These are phyloP conservation scores for Sphaerophoria rueppellii DNA, from an alignment of 2,888 invertebrate species.

Conservation along the genomic window DNA sequence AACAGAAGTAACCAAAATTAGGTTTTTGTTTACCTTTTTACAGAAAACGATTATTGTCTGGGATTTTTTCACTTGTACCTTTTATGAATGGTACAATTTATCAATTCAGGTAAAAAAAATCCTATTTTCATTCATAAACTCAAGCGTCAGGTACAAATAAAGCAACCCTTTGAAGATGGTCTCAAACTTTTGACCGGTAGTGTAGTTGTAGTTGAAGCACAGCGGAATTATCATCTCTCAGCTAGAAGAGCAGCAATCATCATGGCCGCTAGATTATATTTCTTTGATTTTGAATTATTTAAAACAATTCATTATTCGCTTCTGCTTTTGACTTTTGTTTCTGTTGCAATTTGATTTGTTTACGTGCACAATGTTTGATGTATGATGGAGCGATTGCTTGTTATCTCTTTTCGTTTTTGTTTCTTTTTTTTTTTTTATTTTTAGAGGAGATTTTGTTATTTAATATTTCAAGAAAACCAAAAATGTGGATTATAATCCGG, in stretches of 20 bases:
- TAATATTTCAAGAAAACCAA: background rate
- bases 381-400: background rate
- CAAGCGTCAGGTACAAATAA: background rate
- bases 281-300: background rate
- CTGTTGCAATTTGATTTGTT: background rate
- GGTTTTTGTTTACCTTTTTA: too few relatives aligned
- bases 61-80: too few relatives aligned
- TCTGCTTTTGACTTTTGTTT: background rate
- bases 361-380: background rate
- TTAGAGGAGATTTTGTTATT: conserved; percentile 13
- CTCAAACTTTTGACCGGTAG: conserved; percentile 26
- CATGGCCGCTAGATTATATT: conserved; percentile 57
- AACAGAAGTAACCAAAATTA: too few relatives aligned
- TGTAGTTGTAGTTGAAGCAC: conserved; percentile 18
- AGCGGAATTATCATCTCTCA: conserved; percentile 22
- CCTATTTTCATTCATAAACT: too few relatives aligned
- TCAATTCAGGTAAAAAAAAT: too few relatives aligned
- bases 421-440: too few relatives aligned
- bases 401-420: too few relatives aligned
- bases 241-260: conserved; percentile 35
- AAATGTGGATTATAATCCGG: background rate
- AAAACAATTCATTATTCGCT: background rate
- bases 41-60: too few relatives aligned
- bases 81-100: too few relatives aligned
- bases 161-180: too few relatives aligned